Conservation (phyloP, 2,888 invertebrate genomes). For the Phytoseiulus persimilis region DNA sequence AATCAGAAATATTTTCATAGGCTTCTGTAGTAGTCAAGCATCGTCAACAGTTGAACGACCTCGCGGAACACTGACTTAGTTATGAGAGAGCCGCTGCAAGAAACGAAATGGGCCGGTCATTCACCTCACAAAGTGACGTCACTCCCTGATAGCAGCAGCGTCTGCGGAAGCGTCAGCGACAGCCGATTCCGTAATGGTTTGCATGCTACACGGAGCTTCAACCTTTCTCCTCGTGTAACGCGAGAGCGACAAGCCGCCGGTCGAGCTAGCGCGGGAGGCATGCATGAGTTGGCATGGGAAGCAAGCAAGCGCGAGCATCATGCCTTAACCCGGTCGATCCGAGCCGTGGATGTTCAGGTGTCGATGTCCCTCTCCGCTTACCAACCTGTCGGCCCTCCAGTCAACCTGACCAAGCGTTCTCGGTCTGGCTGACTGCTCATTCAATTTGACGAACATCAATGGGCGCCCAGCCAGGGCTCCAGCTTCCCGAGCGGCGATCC, state of each 20-base stretch:
- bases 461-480: background rate
- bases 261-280: background rate
- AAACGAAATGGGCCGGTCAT: conserved; percentile 24
- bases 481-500: no score
- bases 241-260: background rate
- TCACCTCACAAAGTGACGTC: background rate
- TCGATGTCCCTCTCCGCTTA: background rate
- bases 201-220: background rate
- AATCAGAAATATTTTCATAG: background rate
- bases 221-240: background rate
- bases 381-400: background rate
- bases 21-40: conserved; percentile 1
- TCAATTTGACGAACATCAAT: background rate
- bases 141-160: conserved; percentile 1
- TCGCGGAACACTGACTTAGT: conserved; percentile 38
- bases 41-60: conserved; percentile 13
- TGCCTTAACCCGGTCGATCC: background rate
- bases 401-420: background rate
- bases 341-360: background rate
- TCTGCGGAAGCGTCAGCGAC: background rate
- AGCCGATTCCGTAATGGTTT: background rate
- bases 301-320: background rate
- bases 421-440: background rate
- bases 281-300: background rate
- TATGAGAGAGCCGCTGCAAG: conserved; percentile 22